A percentile compares a stretch with the other conserved stretches of the same genome.
Conservation (phyloP, 2,113 vertebrate genomes). For the Ptychochromis oligacanthus region DNA sequence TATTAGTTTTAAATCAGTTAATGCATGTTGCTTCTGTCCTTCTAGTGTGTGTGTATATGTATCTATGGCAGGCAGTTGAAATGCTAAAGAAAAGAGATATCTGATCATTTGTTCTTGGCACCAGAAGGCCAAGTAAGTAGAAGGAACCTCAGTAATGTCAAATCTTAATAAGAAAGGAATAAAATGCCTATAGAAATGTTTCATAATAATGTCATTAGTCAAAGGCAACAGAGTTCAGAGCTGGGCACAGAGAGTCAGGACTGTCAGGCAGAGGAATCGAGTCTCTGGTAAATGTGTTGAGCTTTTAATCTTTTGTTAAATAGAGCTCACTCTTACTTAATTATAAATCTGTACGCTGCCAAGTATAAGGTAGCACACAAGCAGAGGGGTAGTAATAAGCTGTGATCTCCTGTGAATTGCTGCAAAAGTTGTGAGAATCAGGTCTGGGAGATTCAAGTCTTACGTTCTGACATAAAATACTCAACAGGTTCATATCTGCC, state of each 20-base stretch:
- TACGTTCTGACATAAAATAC: not conserved
- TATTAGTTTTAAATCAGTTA: too few relatives aligned
- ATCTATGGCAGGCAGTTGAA: not conserved
- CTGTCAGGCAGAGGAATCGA: not conserved
- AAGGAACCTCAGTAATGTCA: not conserved
- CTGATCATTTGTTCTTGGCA: not conserved
- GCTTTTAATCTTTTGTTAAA: not conserved
- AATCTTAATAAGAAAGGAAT: conserved; percentile 6
- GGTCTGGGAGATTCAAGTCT: too few relatives aligned
- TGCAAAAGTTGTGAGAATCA: not conserved
- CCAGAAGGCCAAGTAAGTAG: not conserved
- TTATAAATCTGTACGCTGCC: not conserved
- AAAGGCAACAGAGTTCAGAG: not conserved
- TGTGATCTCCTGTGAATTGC: not conserved
- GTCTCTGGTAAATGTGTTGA: not conserved
- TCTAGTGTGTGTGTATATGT: too few relatives aligned
- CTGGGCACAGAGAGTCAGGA: not conserved
- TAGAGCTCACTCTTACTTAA: not conserved
- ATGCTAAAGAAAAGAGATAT: not conserved
- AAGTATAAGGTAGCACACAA: not conserved
- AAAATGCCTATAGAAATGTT: conserved; percentile 1
- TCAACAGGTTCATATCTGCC: too few relatives aligned
- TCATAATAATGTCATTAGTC: not conserved
- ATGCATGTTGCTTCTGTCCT: too few relatives aligned
- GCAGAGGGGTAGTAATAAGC: not conserved